Evolutionary conservation across 2,113 vertebrate species (phyloP).

Genomic region (Pogona vitticeps): DNA sequence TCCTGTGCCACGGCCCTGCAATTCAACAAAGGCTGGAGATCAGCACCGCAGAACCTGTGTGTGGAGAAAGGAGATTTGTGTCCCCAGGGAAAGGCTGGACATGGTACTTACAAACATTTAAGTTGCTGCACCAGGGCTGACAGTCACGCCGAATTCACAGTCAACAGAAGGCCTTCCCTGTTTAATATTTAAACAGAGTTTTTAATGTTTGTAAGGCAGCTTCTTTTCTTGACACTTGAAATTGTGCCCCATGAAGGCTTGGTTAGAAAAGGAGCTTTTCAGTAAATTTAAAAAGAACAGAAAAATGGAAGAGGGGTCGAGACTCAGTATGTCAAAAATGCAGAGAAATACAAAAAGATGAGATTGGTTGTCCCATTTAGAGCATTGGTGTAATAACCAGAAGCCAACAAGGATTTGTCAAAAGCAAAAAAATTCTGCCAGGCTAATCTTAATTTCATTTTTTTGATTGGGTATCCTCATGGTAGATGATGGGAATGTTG

Average conservation of each 20-base stretch:
- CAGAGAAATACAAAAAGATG: no score
- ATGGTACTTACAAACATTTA: slow-evolving; percentile 9
- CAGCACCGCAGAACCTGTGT: neutral
- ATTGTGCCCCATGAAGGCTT: neutral
- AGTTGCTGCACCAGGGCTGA: neutral
- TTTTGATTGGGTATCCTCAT: no score
- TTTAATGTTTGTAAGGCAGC: slow-evolving; percentile 1
- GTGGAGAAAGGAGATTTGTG: neutral
- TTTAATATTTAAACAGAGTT: slow-evolving; percentile 14
- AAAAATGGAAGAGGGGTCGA: no score
- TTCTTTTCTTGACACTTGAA: neutral
- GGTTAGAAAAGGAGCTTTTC: neutral
- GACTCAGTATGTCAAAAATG: no score
- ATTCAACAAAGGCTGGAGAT: neutral
- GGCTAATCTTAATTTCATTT: no score
- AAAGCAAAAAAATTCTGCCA: no score
- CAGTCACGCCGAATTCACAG: neutral
- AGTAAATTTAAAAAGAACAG: no score
- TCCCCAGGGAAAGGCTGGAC: neutral
- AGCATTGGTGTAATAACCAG: no score
- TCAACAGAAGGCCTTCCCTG: neutral
- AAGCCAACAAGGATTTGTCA: no score
- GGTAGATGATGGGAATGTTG: no score
- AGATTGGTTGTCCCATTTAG: no score
- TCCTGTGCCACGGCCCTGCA: neutral